phyloP scores from a whole-genome alignment of 2,113 vertebrate species.

The Scomber colias region DNA sequence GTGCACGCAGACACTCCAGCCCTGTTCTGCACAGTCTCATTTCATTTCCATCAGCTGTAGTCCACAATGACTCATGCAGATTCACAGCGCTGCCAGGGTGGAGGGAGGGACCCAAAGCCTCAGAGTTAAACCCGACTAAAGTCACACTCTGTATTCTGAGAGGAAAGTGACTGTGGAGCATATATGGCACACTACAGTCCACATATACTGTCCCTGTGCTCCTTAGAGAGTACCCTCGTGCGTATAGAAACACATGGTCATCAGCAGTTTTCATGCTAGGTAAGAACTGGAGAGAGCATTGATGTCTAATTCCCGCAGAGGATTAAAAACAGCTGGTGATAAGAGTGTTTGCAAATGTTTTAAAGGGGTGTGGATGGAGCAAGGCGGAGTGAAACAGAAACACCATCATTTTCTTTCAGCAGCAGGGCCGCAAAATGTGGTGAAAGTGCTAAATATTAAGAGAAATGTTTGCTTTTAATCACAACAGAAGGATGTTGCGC shows the following conservation, averaged over 20 bases:
- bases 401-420: not conserved
- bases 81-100: not conserved
- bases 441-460: not conserved
- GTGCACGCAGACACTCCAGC: conserved; percentile 11
- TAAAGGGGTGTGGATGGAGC: not conserved
- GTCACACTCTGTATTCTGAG: not conserved
- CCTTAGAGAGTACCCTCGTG: not conserved
- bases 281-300: conserved; percentile 9
- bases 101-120: conserved; percentile 6
- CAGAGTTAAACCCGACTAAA: conserved; percentile 30
- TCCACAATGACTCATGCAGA: conserved; percentile 59
- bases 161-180: not conserved
- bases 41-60: conserved; percentile 61
- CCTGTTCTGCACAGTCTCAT: conserved; percentile 37
- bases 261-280: conserved; percentile 31
- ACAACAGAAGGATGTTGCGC: not conserved
- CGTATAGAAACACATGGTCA: conserved; percentile 5
- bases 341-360: conserved; percentile 17
- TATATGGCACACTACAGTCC: not conserved
- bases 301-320: conserved; percentile 22
- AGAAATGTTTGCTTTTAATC: not conserved
- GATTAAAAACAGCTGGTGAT: conserved; percentile 47
- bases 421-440: not conserved
- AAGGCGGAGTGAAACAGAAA: not conserved
- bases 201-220: conserved; percentile 14